Conservation (phyloP, 2,888 invertebrate genomes). For the Microdon myrmicae region DNA sequence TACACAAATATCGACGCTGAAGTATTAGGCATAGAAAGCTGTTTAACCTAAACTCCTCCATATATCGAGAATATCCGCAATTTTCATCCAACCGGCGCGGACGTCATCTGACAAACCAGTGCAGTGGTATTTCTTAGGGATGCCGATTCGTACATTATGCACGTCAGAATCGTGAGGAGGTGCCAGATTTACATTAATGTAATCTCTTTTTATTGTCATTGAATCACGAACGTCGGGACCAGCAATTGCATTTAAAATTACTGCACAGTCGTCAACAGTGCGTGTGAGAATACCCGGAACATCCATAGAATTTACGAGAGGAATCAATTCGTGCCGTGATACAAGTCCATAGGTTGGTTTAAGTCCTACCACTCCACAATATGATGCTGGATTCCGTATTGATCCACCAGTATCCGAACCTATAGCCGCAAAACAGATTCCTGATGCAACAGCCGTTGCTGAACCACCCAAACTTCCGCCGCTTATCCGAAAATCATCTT, state of each 20-base stretch:
- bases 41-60: slow-evolving; percentile 74
- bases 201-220: slow-evolving; percentile 76
- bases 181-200: slow-evolving; percentile 69
- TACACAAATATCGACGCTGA: slow-evolving; percentile 91
- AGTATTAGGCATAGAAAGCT: slow-evolving; percentile 89
- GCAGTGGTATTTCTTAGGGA: slow-evolving; percentile 90
- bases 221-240: slow-evolving; percentile 88
- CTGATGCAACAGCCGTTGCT: slow-evolving; percentile 91
- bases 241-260: slow-evolving; percentile 80
- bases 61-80: slow-evolving; percentile 79
- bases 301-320: slow-evolving; percentile 97
- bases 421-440: slow-evolving; percentile 86
- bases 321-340: slow-evolving; percentile 93
- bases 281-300: slow-evolving; percentile 91
- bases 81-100: slow-evolving; percentile 78
- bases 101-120: slow-evolving; percentile 80
- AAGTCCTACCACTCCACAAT: slow-evolving; percentile 93
- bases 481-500: slow-evolving; percentile 76
- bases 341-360: slow-evolving; percentile 97
- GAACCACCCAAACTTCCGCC: slow-evolving; percentile 99
- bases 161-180: slow-evolving; percentile 70
- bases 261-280: slow-evolving; percentile 81
- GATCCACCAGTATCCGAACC: slow-evolving; percentile 99
- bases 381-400: slow-evolving; percentile 93
- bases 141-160: slow-evolving; percentile 79